Conservation (phyloP, 2,888 invertebrate genomes). For the Clusia tigrina region DNA sequence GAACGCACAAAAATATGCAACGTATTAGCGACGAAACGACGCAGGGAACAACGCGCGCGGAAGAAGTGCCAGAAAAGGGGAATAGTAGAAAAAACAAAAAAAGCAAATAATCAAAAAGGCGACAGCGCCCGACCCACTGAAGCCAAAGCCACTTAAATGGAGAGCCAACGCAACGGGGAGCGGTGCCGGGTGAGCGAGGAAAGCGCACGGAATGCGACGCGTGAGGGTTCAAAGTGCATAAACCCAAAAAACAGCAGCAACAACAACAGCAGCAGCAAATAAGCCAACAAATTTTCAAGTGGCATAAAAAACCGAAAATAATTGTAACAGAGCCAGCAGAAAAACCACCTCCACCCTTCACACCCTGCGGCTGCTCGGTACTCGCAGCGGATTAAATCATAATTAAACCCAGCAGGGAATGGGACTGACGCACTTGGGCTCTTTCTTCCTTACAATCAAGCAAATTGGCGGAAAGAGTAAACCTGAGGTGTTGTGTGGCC, state of each 20-base stretch:
- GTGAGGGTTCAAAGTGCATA: not conserved
- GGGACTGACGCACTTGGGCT: too few species aligned
- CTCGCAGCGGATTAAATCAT: not conserved
- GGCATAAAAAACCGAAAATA: too few species aligned
- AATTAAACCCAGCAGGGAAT: not conserved
- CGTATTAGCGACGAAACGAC: not conserved
- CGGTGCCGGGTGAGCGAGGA: not conserved
- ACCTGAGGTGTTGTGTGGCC: too few species aligned
- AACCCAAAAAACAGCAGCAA: not conserved
- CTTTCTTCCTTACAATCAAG: too few species aligned
- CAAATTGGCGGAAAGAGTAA: too few species aligned
- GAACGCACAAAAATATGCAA: slow-evolving; percentile 7
- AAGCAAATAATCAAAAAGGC: not conserved
- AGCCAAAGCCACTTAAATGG: slow-evolving; percentile 7
- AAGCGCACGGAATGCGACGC: not conserved
- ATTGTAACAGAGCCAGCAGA: too few species aligned
- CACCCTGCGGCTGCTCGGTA: too few species aligned
- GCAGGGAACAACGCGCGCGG: slow-evolving; percentile 7
- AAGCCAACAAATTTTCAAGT: too few species aligned
- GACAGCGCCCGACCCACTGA: slow-evolving; percentile 13
- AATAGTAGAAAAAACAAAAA: too few species aligned
- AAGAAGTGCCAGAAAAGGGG: not conserved
- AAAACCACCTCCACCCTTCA: too few species aligned
- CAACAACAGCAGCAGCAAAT: slow-evolving; percentile 1
- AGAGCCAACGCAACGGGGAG: not conserved